Percentiles rank a stretch among this genome's conserved stretches.
Conservation (phyloP, 2,113 vertebrate species). For the Peromyscus maniculatus region DNA sequence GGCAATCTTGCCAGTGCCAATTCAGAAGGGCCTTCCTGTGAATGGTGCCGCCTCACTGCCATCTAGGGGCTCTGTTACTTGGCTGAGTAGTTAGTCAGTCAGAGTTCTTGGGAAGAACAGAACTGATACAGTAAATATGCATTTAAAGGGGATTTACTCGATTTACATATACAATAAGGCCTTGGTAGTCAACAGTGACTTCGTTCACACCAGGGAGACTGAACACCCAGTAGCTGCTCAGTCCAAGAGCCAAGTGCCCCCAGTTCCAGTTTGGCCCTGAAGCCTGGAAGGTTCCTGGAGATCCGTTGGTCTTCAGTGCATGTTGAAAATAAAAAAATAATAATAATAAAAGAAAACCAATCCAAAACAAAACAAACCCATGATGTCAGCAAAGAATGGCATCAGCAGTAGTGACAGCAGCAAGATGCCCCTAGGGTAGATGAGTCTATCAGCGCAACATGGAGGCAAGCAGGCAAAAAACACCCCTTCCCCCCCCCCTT, state of each 20-base stretch:
- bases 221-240: too few relatives aligned
- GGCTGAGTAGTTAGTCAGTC: not conserved
- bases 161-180: too few relatives aligned
- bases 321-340: not conserved
- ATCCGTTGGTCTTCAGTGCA: not conserved
- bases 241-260: too few relatives aligned
- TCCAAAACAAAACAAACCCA: not conserved
- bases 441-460: not conserved
- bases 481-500: not conserved
- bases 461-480: not conserved
- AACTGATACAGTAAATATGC: not conserved
- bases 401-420: not conserved
- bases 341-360: too few relatives aligned
- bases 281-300: not conserved
- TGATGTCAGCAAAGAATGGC: not conserved
- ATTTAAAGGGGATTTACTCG: not conserved
- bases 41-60: not conserved
- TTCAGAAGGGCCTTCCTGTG: not conserved
- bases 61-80: not conserved
- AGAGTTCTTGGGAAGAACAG: not conserved
- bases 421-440: not conserved
- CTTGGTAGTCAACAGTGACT: not conserved
- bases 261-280: too few relatives aligned
- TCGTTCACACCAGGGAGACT: not conserved
- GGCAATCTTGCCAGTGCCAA: too few relatives aligned